These are phyloP conservation scores for Bombycilla garrulus DNA, from an alignment of 2,113 vertebrate genomes.

Conservation along the genomic window DNA sequence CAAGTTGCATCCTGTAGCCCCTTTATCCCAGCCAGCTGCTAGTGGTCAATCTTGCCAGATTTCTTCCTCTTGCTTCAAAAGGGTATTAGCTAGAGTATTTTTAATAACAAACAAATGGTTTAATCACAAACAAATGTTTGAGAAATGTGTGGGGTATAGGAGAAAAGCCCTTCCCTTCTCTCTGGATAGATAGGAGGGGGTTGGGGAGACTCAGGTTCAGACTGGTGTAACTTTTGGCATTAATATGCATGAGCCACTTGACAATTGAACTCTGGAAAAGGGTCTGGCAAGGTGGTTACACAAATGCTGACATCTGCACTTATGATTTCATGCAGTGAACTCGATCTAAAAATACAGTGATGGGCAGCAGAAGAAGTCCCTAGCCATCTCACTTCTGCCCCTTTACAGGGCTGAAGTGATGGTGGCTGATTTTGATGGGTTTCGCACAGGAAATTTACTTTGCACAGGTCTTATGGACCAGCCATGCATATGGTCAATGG, in stretches of 20 bases:
- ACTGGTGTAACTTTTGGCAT: neutral
- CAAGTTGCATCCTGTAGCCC: neutral
- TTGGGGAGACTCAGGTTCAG: neutral
- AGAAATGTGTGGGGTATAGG: neutral
- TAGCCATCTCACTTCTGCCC: too few species aligned
- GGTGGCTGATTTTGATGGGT: fast-evolving
- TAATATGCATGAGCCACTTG: neutral
- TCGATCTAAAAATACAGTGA: neutral
- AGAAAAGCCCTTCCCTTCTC: neutral
- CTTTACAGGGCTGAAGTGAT: fast-evolving
- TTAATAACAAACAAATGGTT: neutral
- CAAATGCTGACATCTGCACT: neutral
- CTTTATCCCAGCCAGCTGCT: neutral
- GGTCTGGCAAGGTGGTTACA: neutral
- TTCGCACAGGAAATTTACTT: fast-evolving
- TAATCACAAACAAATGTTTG: neutral
- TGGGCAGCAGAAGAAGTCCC: neutral
- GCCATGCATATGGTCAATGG: fast-evolving
- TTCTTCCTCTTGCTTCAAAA: neutral
- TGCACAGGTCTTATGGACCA: fast-evolving
- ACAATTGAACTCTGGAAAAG: neutral
- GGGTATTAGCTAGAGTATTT: neutral
- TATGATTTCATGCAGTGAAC: neutral
- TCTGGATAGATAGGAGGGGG: neutral
- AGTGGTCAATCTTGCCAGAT: neutral